Conservation (phyloP, 1,140 invertebrate species). For the Liolophura sinensis region DNA sequence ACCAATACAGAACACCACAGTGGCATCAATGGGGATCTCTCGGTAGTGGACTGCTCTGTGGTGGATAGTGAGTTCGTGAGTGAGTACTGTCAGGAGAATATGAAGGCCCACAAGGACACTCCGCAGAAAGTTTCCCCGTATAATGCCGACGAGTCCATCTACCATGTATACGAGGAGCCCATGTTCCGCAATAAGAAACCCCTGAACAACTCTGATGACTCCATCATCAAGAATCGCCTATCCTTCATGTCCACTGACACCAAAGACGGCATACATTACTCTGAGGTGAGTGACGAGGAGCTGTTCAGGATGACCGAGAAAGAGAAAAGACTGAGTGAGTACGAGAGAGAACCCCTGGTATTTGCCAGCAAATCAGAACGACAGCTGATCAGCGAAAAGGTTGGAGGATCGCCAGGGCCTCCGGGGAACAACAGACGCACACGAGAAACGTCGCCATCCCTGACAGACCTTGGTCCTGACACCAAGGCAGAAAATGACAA, state of each 20-base stretch:
- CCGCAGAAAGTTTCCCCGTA: constrained; percentile 30
- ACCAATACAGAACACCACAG: no score
- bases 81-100: constrained; percentile 57
- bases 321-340: constrained; percentile 25
- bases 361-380: no score
- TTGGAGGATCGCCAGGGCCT: no score
- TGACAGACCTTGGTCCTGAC: no score
- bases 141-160: constrained; percentile 29
- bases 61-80: constrained; percentile 50
- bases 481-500: constrained; percentile 12
- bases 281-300: constrained; percentile 19
- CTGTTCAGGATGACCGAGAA: constrained; percentile 26
- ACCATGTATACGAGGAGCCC: constrained; percentile 15
- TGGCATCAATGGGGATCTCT: constrained; percentile 68
- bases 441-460: no score
- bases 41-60: constrained; percentile 47
- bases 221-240: constrained; percentile 30
- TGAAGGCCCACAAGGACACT: constrained; percentile 45
- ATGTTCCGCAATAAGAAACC: constrained; percentile 30
- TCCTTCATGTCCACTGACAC: constrained; percentile 29
- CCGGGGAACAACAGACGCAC: no score
- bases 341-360: not conserved
- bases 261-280: constrained; percentile 9
- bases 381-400: no score
- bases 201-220: constrained; percentile 34